Conservation (phyloP, 2,113 vertebrate genomes). For the Nerophis lumbriciformis region DNA sequence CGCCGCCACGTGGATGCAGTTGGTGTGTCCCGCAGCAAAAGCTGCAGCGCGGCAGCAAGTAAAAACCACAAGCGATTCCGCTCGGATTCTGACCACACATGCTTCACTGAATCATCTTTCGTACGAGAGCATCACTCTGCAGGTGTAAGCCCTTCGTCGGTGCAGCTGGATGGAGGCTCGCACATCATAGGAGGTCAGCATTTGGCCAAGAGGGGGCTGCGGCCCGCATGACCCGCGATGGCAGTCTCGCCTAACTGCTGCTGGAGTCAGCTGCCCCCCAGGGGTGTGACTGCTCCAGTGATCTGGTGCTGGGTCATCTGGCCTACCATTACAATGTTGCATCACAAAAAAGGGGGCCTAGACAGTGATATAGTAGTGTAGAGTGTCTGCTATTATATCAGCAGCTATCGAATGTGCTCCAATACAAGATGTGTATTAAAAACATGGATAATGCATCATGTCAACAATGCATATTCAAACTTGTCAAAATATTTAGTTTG, state of each 20-base stretch:
- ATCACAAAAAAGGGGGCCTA: not conserved
- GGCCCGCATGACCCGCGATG: slow-evolving; percentile 48
- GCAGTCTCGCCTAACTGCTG: slow-evolving; percentile 51
- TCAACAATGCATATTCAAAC: no score
- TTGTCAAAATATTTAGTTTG: no score
- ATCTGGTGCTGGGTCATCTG: slow-evolving; percentile 57
- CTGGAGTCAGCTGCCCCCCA: slow-evolving; percentile 45
- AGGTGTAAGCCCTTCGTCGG: slow-evolving; percentile 28
- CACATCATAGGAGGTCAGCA: slow-evolving; percentile 49
- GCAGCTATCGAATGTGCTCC: no score
- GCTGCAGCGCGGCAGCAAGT: slow-evolving; percentile 77
- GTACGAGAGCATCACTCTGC: slow-evolving; percentile 10
- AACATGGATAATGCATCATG: no score
- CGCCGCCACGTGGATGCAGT: slow-evolving; percentile 95
- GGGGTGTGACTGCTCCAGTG: slow-evolving; percentile 51
- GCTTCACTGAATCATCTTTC: slow-evolving; percentile 48
- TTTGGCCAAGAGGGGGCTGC: slow-evolving; percentile 47
- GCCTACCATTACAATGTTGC: slow-evolving; percentile 38
- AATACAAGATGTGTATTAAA: no score
- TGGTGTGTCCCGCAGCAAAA: slow-evolving; percentile 82
- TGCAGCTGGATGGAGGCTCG: slow-evolving; percentile 50
- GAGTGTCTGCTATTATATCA: no score
- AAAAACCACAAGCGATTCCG: slow-evolving; percentile 74
- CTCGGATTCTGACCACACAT: slow-evolving; percentile 79
- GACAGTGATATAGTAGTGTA: not conserved